Conservation (phyloP, 2,888 invertebrate genomes). For the Hyles lineata region DNA sequence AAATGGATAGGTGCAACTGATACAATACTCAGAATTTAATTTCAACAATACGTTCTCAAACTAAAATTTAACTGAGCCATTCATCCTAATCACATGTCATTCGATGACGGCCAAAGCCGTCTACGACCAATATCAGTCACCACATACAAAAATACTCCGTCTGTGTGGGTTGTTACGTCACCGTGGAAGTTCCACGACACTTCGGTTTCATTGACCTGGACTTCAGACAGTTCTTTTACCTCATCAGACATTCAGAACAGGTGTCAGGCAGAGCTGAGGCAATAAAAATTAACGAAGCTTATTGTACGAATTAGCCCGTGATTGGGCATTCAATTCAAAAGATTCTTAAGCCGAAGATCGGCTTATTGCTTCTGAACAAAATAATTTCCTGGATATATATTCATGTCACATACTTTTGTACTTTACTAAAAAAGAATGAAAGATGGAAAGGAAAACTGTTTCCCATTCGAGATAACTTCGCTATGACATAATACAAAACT, state of each 20-base stretch:
- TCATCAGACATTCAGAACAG: slow-evolving; percentile 18
- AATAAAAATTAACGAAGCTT: slow-evolving; percentile 14
- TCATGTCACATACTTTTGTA: no score
- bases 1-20: no score
- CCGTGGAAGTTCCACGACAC: slow-evolving; percentile 26
- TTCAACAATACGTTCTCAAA: no score
- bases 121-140: slow-evolving; percentile 4
- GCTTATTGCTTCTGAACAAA: no score
- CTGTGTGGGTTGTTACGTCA: slow-evolving; percentile 13
- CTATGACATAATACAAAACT: no score
- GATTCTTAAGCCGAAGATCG: no score
- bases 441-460: no score
- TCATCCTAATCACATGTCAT: slow-evolving; percentile 6
- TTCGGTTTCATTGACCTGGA: slow-evolving; percentile 18
- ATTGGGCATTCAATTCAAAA: neutral
- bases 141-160: slow-evolving; percentile 15
- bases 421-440: no score
- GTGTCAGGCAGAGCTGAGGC: neutral
- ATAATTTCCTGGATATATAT: no score
- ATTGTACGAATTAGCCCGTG: slow-evolving; percentile 9
- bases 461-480: no score
- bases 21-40: no score
- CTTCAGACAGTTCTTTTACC: slow-evolving; percentile 16
- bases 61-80: neutral
- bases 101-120: neutral